phyloP scores from a whole-genome alignment of 2,888 invertebrate genomes.

The Clunio marinus region DNA sequence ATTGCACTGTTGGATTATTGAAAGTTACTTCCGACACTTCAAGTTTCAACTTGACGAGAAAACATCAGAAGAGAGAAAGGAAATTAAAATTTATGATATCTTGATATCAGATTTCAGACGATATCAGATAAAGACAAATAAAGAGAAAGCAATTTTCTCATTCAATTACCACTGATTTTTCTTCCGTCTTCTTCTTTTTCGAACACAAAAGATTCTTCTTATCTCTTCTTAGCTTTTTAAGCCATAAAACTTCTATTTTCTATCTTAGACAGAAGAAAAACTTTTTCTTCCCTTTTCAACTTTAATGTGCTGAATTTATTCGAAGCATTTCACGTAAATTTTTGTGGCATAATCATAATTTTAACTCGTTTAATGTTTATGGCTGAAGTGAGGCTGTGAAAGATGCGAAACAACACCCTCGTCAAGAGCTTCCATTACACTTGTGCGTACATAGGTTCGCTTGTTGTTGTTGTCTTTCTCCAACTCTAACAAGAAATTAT shows the following conservation, averaged over 20 bases:
- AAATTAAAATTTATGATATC: conserved; percentile 25
- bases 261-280: not conserved
- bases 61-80: not conserved
- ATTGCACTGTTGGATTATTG: too few relatives aligned
- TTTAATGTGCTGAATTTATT: too few relatives aligned
- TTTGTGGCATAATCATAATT: not conserved
- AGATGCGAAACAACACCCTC: conserved; percentile 29
- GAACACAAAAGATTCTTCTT: not conserved
- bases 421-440: conserved; percentile 25
- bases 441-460: not conserved
- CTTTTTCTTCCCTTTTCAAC: not conserved
- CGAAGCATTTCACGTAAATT: not conserved
- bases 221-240: not conserved
- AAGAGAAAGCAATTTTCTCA: not conserved
- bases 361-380: conserved; percentile 10
- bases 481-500: not conserved
- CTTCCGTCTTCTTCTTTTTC: conserved; percentile 9
- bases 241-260: not conserved
- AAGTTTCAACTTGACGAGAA: too few relatives aligned
- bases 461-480: not conserved
- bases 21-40: too few relatives aligned
- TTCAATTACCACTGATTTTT: conserved; percentile 26
- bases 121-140: not conserved
- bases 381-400: not conserved
- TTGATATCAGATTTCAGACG: conserved; percentile 24